Base-by-base conservation (phyloP, 2,888 invertebrate genomes). In the Synanthedon formicaeformis region DNA sequence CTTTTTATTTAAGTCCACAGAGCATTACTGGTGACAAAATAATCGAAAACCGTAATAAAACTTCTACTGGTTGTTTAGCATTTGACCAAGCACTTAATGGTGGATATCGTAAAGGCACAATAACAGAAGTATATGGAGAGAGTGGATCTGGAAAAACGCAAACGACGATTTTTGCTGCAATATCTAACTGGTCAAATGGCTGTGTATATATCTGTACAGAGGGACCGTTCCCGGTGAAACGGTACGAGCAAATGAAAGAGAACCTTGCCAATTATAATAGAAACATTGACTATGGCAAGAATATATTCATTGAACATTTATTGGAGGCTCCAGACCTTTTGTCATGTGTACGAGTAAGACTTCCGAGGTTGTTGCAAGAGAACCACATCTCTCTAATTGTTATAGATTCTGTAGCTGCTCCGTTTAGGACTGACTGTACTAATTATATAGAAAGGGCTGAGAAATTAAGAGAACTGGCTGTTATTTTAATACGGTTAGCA, bases 81-180 rank as follows among this genome's bases (percentile, higher is more conserved):
- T 78, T 95, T 52, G 91, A 95, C 72, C 65, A 65, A 40, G 71
- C 91, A 56, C 72, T 93, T 18, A 75, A 80, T 60, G 94, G 94
- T 54, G 96, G 96, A 40, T 84, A 95, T 55, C 80, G 91, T 50
- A 79, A 80, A 60, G 89, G 90, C 58, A 92, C 93, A 27, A 88
- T 96, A 52, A 92, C 92, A 54, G 95, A 96, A 87, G 83, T 96
- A 61, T 91, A 90, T 71, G 96, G 95, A n/a, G 91, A 92, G 74
- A 93, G 94, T 81, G 93, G 93, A 13, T 89, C 90, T 62, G 95
- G 95, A 5, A 96, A 96, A 85, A 95, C 95, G 0, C 96, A 96
- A 73, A 69, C 95, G 49, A 92, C 91, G 60, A 79, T 96, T 51
- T 94, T 94, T 76, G 73, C 93, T 34, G 89, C 92, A 41, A 77